Base-by-base conservation (phyloP, 2,797 vertebrate species). In the Eulemur albifrons region DNA sequence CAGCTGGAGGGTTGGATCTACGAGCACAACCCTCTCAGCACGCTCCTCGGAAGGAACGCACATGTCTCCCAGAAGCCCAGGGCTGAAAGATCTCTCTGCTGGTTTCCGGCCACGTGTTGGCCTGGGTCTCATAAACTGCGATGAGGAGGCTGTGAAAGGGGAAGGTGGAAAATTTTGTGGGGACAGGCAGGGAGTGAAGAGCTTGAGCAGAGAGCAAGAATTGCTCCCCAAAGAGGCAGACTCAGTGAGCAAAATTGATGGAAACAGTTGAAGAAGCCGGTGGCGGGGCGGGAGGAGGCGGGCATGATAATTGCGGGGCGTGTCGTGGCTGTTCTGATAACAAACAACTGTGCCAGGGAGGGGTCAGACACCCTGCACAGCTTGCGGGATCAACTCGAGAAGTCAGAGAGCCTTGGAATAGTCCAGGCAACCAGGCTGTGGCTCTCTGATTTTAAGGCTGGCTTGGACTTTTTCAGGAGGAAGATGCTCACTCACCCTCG, bases 181-280 rank as follows among this genome's bases (percentile, higher is more conserved):
- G 65, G 20, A 5, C n/a, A 69, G 59, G 69, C 50, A n/a, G 57
- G 1, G 1, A 70, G 35, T 32, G 20, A 20, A n/a, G 50, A 59
- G 40, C 18, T 32, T 21, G 38, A 21, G 38, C 2, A 0, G 65
- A 32, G 70, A 70, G 76, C 35, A 54, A 25, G 25, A 82, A 52
- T 75, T 4, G 5, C 88, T 88, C 94, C 95, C 96, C 32, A 12
- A 90, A 96, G 93, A 94, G 77, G 90, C 59, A 52, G 54, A 52
- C 43, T 81, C 32, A 4, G 70, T 2, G 7, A 67, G 69, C 0
- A 2, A 86, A 88, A 76, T 12, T 45, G 79, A 88, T 40, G 75
- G 70, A 88, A 73, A 88, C 20, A 5, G 4, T 43, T 14, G 69
- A 88, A 79, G 32, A 76, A 15, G 65, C 67, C 1, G 4, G 54